Conservation (phyloP, 1,140 invertebrate genomes). For the Physella acuta region DNA sequence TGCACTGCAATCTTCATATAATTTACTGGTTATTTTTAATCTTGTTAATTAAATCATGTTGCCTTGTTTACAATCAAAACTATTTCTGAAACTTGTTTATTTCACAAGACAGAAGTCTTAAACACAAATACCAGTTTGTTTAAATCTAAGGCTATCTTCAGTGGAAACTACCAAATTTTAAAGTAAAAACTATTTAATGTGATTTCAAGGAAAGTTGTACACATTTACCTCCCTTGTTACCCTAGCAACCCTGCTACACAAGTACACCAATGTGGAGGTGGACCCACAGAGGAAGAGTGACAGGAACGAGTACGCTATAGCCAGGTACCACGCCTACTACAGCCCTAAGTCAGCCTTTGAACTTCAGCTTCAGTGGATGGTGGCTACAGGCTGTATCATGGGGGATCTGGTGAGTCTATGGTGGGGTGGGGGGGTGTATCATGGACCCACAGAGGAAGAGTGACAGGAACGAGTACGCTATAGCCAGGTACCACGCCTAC, state of each 20-base stretch:
- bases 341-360: conserved; percentile 88
- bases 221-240: conserved; percentile 14
- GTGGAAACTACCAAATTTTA: no score
- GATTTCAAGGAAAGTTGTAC: background rate
- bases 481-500: conserved; percentile 85
- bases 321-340: conserved; percentile 87
- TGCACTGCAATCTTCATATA: no score
- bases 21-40: no score
- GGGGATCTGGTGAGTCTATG: conserved; percentile 77
- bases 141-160: no score
- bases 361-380: conserved; percentile 92
- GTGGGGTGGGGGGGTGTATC: no score
- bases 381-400: conserved; percentile 89
- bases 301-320: conserved; percentile 91
- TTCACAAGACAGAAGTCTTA: no score
- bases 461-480: conserved; percentile 92
- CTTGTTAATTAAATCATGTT: no score
- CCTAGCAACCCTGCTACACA: conserved; percentile 46
- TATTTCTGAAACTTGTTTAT: no score
- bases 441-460: conserved; percentile 75
- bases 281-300: conserved; percentile 77
- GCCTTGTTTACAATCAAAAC: no score
- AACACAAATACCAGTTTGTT: no score
- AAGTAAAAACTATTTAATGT: no score
- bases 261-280: conserved; percentile 72